Evolutionary conservation across 2,113 vertebrate species (phyloP).

Genomic region (Albula goreensis): DNA sequence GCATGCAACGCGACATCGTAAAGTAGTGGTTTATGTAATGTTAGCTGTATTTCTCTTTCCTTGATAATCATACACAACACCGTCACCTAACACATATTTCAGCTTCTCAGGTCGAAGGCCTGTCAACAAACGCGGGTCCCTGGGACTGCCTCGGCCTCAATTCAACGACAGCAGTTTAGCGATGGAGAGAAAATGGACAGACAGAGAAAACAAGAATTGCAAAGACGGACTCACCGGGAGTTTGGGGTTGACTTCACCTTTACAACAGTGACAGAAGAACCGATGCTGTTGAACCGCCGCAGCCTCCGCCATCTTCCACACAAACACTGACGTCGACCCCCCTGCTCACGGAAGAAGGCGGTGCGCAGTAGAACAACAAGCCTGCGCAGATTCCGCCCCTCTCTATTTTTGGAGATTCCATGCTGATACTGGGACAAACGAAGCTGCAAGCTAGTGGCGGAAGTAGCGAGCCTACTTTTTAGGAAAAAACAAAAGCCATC

Average conservation of each 20-base stretch:
- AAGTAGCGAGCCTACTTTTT: background rate
- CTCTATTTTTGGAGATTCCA: background rate
- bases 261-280: constrained; percentile 98
- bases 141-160: background rate
- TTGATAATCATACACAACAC: background rate
- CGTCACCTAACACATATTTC: constrained; percentile 17
- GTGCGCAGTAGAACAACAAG: constrained; percentile 21
- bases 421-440: too few species aligned
- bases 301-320: constrained; percentile 93
- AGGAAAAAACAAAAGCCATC: background rate
- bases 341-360: constrained; percentile 49
- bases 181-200: background rate
- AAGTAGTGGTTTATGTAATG: background rate
- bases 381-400: background rate
- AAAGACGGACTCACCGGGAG: constrained; percentile 81
- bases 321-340: constrained; percentile 73
- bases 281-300: constrained; percentile 88
- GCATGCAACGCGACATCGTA: background rate
- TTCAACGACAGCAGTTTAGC: background rate
- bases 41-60: background rate
- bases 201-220: background rate
- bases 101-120: constrained; percentile 38
- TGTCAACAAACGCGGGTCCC: constrained; percentile 43
- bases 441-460: background rate
- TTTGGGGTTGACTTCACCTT: constrained; percentile 95